Evolutionary conservation across 2,113 vertebrate species (phyloP).

Genomic region (Narcine bancroftii): DNA sequence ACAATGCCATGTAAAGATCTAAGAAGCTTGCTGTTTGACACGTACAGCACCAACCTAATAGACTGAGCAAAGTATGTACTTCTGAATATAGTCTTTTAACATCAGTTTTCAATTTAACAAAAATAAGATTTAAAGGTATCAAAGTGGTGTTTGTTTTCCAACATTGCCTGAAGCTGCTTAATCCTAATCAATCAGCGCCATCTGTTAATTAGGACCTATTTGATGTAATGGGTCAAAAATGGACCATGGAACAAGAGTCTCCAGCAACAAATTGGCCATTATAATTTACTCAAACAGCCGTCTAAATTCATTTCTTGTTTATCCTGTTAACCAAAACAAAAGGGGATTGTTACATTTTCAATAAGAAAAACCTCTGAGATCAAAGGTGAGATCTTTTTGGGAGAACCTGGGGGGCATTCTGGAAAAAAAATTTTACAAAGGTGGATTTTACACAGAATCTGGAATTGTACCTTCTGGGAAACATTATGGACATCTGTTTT

Average conservation of each 20-base stretch:
- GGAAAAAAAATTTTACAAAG: no score
- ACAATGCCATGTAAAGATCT: conserved; percentile 5
- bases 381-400: no score
- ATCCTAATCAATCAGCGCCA: conserved; percentile 36
- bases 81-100: background rate
- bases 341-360: conserved; percentile 24
- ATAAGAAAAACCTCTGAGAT: background rate
- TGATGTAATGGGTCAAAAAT: conserved; percentile 34
- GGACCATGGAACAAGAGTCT: conserved; percentile 19
- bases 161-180: conserved; percentile 29
- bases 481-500: no score
- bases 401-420: no score
- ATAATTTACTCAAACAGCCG: conserved; percentile 20
- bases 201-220: conserved; percentile 36
- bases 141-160: conserved; percentile 21
- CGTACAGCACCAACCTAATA: conserved; percentile 11
- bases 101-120: conserved; percentile 38
- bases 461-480: no score
- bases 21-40: conserved; percentile 30
- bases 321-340: conserved; percentile 29
- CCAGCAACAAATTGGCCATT: conserved; percentile 16
- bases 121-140: conserved; percentile 38
- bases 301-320: conserved; percentile 36
- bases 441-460: no score
- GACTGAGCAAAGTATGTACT: background rate